phyloP scores from a whole-genome alignment of 2,888 invertebrate genomes.

The Heterodera filipjevi region DNA sequence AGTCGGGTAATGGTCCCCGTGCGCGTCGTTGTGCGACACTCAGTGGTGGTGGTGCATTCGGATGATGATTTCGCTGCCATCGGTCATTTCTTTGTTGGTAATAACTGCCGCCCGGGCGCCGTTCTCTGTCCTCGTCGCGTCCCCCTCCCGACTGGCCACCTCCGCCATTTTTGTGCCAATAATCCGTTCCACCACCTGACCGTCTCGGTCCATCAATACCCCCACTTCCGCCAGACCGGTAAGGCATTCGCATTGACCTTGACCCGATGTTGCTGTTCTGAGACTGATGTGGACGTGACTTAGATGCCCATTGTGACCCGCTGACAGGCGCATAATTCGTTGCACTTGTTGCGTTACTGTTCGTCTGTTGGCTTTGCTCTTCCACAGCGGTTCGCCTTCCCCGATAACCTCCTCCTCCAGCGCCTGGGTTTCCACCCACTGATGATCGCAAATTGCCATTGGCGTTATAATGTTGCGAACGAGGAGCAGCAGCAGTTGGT shows the following conservation, averaged over 20 bases:
- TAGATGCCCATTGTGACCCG: slow-evolving; percentile 22
- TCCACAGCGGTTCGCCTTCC: background rate
- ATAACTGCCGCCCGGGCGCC: background rate
- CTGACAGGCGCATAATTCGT: background rate
- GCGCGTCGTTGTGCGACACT: slow-evolving; percentile 56
- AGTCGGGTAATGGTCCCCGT: slow-evolving; percentile 62
- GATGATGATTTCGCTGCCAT: slow-evolving; percentile 37
- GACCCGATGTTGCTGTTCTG: background rate
- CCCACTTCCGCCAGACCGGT: slow-evolving; percentile 22
- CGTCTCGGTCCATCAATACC: slow-evolving; percentile 6
- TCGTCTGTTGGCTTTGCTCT: background rate
- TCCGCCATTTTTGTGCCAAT: background rate
- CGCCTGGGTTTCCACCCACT: background rate
- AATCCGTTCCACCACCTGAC: background rate
- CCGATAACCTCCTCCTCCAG: background rate
- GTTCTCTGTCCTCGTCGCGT: background rate
- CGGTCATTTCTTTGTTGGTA: slow-evolving; percentile 23
- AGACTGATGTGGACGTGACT: slow-evolving; percentile 15
- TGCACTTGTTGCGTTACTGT: background rate
- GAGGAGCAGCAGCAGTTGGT: background rate
- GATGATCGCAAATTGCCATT: background rate
- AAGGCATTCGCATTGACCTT: background rate
- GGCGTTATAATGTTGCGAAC: background rate
- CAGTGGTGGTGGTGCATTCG: slow-evolving; percentile 56
- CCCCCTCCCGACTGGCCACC: background rate